A percentile compares a stretch with the other conserved stretches of the same genome.
These are phyloP conservation scores for Pantala flavescens DNA, from an alignment of 1,140 invertebrate species.

Conservation along the genomic window DNA sequence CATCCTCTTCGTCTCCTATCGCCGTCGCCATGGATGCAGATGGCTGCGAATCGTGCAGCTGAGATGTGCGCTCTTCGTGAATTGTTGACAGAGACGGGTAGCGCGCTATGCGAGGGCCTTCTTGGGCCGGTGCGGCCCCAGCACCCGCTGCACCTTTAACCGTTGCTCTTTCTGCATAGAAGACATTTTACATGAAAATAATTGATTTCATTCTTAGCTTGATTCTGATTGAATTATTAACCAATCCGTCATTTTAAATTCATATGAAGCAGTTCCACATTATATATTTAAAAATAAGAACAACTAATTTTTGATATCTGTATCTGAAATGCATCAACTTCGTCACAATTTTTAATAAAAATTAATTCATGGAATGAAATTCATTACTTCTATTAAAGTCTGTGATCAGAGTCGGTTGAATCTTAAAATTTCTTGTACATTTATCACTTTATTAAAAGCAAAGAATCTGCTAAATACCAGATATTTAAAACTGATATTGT, in stretches of 20 bases:
- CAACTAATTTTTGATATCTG: too few species aligned
- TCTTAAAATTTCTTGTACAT: too few species aligned
- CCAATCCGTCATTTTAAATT: too few species aligned
- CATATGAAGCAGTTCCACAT: neutral
- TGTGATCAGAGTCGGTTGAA: too few species aligned
- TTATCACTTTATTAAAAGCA: too few species aligned
- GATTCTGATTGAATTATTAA: too few species aligned
- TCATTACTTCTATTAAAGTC: too few species aligned
- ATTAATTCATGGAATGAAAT: too few species aligned
- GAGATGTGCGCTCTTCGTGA: constrained; percentile 79
- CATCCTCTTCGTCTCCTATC: constrained; percentile 42
- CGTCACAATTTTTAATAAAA: too few species aligned
- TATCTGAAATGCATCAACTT: too few species aligned
- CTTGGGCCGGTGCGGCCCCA: constrained; percentile 28
- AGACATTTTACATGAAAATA: neutral
- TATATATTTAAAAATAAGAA: neutral
- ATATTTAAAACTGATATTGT: too few species aligned
- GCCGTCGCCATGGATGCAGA: constrained; percentile 55
- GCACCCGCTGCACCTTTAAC: constrained; percentile 21
- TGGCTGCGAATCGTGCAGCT: constrained; percentile 67
- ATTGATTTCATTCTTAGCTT: neutral
- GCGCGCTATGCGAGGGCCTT: constrained; percentile 41
- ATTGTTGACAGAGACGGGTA: constrained; percentile 79
- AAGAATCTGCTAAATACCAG: too few species aligned
- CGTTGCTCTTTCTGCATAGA: constrained; percentile 23